These are phyloP conservation scores for Bombus difficillimus DNA, from an alignment of 1,140 invertebrate species.

Conservation along the genomic window DNA sequence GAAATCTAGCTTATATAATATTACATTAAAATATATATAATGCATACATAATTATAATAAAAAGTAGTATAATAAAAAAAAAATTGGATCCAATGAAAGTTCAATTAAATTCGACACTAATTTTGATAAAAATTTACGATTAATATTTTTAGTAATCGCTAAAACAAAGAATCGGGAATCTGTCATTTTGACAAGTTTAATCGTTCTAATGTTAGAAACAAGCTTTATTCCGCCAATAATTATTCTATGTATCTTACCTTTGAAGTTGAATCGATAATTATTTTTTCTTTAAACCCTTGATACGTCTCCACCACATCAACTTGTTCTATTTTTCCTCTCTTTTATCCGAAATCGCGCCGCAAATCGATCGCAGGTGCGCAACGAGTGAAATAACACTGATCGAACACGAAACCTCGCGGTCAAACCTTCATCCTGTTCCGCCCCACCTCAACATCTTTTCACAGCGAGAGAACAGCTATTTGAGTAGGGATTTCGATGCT, in stretches of 20 bases:
- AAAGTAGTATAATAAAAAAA: too few species aligned
- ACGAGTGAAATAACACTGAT: conserved; percentile 60
- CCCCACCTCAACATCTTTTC: conserved; percentile 52
- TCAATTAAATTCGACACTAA: too few species aligned
- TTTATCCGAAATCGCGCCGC: not conserved
- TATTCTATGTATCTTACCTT: not conserved
- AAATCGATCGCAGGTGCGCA: conserved; percentile 26
- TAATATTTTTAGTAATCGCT: too few species aligned
- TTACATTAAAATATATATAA: too few species aligned
- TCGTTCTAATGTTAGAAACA: too few species aligned
- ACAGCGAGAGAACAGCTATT: not conserved
- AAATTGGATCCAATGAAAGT: too few species aligned
- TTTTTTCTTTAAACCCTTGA: not conserved
- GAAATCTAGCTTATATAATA: too few species aligned
- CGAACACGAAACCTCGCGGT: conserved; percentile 46
- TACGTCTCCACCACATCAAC: not conserved
- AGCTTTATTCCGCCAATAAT: not conserved
- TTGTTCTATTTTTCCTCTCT: not conserved
- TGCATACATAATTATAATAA: too few species aligned
- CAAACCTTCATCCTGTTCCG: conserved; percentile 35
- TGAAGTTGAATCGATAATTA: not conserved
- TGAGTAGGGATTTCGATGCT: conserved; percentile 56
- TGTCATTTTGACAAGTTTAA: too few species aligned
- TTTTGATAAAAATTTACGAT: too few species aligned
- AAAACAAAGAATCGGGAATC: too few species aligned